phyloP scores from a whole-genome alignment of 2,797 vertebrate genomes.

The Propithecus perrieri region DNA sequence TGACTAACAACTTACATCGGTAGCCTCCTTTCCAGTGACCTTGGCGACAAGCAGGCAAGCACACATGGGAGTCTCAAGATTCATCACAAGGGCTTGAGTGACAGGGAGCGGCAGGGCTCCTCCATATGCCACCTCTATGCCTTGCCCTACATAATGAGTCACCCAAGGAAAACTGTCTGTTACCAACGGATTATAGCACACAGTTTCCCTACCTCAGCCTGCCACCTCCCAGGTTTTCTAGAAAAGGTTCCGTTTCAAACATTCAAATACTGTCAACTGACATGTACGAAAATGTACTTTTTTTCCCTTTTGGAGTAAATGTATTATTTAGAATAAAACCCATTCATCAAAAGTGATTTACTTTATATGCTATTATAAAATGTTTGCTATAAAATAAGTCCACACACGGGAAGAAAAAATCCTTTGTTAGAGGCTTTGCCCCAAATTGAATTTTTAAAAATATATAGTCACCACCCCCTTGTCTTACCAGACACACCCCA shows the following conservation, averaged over 20 bases:
- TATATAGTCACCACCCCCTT: background rate
- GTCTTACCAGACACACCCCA: background rate
- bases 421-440: background rate
- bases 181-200: background rate
- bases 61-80: background rate
- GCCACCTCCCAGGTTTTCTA: background rate
- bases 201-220: background rate
- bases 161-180: background rate
- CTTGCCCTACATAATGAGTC: background rate
- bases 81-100: background rate
- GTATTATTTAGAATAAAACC: slow-evolving; percentile 12
- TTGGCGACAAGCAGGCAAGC: background rate
- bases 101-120: background rate
- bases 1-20: background rate
- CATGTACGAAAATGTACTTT: background rate
- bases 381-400: background rate
- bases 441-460: slow-evolving; percentile 3
- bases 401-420: background rate
- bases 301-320: background rate
- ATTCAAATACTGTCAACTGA: slow-evolving; percentile 1
- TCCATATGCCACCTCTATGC: background rate
- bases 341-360: background rate
- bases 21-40: background rate
- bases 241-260: background rate
- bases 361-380: background rate